These are phyloP conservation scores for Chelonus insularis DNA, from an alignment of 1,140 invertebrate species.

Conservation along the genomic window DNA sequence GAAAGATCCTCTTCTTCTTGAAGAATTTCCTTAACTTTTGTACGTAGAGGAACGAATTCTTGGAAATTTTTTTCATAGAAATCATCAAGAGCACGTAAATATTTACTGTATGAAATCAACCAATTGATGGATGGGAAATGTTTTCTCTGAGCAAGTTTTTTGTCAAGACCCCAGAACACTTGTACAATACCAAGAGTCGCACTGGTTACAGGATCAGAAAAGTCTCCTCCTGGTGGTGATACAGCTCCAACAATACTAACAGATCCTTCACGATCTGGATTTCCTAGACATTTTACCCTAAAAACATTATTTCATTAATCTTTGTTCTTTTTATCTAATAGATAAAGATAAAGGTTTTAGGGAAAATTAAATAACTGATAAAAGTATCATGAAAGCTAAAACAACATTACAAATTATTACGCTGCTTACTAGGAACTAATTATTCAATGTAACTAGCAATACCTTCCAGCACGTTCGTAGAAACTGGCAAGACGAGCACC, in stretches of 20 bases:
- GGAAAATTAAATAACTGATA: constrained; percentile 4
- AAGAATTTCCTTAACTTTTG: constrained; percentile 94
- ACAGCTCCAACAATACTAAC: constrained; percentile 99
- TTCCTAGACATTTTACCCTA: constrained; percentile 95
- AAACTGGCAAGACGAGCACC: constrained; percentile 97
- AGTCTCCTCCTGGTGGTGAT: constrained; percentile 99
- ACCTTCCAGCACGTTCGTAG: constrained; percentile 95
- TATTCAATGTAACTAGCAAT: too few relatives aligned
- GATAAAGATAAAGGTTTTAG: too few relatives aligned
- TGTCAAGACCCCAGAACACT: constrained; percentile 99
- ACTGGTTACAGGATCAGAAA: constrained; percentile 99
- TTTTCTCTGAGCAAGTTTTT: constrained; percentile 98
- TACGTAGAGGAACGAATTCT: constrained; percentile 96
- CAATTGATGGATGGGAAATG: constrained; percentile 99
- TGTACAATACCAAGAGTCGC: constrained; percentile 96
- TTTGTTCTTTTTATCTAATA: too few relatives aligned
- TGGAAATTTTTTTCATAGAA: constrained; percentile 99
- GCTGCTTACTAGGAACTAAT: too few relatives aligned
- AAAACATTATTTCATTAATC: constrained; percentile 14
- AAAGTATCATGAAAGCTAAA: neutral
- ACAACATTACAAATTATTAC: neutral
- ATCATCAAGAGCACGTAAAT: constrained; percentile 96
- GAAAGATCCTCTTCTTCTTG: constrained; percentile 99
- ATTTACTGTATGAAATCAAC: constrained; percentile 99
- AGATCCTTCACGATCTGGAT: constrained; percentile 95